Evolutionary conservation across 64 coral and sea anemone genomes (phyloP).

Genomic region (Platygyra sinensis): DNA sequence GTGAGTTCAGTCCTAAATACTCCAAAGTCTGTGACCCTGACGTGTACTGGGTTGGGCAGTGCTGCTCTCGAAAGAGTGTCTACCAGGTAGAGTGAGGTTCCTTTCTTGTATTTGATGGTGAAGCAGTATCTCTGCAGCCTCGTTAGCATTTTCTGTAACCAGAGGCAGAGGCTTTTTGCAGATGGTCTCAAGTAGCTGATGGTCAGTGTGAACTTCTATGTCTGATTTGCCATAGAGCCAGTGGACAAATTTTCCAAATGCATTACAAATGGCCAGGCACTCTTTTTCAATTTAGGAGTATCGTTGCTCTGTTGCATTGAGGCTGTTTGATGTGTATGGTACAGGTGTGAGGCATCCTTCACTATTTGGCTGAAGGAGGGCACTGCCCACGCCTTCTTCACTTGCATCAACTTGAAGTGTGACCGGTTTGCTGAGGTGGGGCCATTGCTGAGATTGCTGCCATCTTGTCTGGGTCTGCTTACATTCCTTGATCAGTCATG

Average conservation of each 20-base stretch:
- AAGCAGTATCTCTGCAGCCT: too few relatives aligned
- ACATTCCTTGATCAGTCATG: constrained; percentile 12
- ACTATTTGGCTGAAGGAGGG: not conserved
- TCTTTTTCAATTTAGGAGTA: constrained; percentile 62
- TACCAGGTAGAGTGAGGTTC: too few relatives aligned
- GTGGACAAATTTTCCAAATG: constrained; percentile 50
- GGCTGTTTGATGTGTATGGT: not conserved
- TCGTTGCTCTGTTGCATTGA: constrained; percentile 28
- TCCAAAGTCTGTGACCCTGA: too few relatives aligned
- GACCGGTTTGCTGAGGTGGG: not conserved
- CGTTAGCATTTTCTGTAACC: too few relatives aligned
- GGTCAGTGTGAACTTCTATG: too few relatives aligned
- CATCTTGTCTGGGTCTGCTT: constrained; percentile 20
- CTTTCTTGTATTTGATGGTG: too few relatives aligned
- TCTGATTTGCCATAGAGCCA: not conserved
- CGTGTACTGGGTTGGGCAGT: too few relatives aligned
- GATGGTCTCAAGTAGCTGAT: too few relatives aligned
- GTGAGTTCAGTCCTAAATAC: too few relatives aligned
- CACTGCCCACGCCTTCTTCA: not conserved
- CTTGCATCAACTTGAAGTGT: not conserved
- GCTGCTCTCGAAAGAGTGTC: too few relatives aligned
- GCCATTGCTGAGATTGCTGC: constrained; percentile 32
- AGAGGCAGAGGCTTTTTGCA: too few relatives aligned
- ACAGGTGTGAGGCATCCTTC: not conserved
- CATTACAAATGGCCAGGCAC: constrained; percentile 36